These are phyloP conservation scores for Murina feae DNA, from an alignment of 2,113 vertebrate genomes.

Conservation along the genomic window DNA sequence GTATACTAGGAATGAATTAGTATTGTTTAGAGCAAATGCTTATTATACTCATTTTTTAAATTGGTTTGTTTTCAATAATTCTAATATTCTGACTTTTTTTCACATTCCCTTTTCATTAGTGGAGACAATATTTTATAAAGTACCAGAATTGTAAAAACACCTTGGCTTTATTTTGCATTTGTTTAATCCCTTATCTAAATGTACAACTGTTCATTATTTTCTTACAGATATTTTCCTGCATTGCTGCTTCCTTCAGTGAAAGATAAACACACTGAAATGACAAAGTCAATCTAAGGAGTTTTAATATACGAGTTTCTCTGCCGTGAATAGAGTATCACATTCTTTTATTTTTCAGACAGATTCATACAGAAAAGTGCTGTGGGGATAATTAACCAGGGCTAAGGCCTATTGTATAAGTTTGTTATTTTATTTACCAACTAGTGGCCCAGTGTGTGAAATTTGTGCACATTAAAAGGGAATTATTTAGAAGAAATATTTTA, in stretches of 20 bases:
- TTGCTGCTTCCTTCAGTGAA: not conserved
- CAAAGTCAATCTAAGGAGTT: not conserved
- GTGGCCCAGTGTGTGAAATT: too few relatives aligned
- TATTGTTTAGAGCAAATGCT: not conserved
- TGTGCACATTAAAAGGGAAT: too few relatives aligned
- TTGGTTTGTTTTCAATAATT: not conserved
- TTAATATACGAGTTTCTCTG: not conserved
- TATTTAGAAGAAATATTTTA: too few relatives aligned
- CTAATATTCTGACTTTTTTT: not conserved
- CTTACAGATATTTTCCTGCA: not conserved
- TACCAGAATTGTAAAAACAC: not conserved
- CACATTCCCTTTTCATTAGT: not conserved
- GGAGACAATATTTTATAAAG: not conserved
- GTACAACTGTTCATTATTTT: not conserved
- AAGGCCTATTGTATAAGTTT: not conserved
- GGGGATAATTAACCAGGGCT: not conserved
- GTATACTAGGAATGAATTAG: not conserved
- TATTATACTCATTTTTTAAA: not conserved
- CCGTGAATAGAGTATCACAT: not conserved
- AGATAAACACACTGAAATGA: not conserved
- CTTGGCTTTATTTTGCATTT: not conserved
- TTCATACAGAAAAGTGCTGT: not conserved
- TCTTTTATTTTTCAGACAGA: not conserved
- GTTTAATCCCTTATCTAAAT: not conserved
- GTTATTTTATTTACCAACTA: not conserved